Conservation (phyloP, 1,140 invertebrate genomes). For the Drosophila ficusphila region DNA sequence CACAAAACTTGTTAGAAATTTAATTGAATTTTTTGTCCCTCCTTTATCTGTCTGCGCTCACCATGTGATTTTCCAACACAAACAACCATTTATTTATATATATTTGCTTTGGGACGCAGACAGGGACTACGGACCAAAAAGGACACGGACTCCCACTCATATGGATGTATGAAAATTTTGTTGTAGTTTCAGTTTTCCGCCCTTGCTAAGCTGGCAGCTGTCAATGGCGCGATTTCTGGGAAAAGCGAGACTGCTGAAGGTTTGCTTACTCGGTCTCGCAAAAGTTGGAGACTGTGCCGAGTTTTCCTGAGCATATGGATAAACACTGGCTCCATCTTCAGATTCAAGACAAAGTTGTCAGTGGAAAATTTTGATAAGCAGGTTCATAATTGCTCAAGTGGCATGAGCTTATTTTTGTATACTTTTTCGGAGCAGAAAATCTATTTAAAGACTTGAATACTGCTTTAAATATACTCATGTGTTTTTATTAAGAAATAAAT, state of each 20-base stretch:
- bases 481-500: neutral
- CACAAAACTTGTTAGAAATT: conserved; percentile 40
- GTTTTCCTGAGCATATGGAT: conserved; percentile 41
- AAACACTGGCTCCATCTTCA: conserved; percentile 30
- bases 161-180: conserved; percentile 39
- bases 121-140: conserved; percentile 3
- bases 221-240: conserved; percentile 42
- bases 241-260: conserved; percentile 37
- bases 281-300: conserved; percentile 33
- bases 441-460: neutral
- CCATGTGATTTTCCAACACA: conserved; percentile 24
- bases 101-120: conserved; percentile 26
- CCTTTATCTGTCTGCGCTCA: conserved; percentile 27
- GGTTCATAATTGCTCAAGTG: conserved; percentile 2
- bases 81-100: conserved; percentile 31
- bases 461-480: neutral
- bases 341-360: conserved; percentile 26
- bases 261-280: conserved; percentile 28
- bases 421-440: neutral
- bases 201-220: conserved; percentile 49
- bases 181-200: conserved; percentile 16
- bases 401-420: neutral
- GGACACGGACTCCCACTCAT: conserved; percentile 5
- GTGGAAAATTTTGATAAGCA: conserved; percentile 25
- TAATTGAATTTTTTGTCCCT: conserved; percentile 50